Conservation (phyloP, 2,113 vertebrate genomes). For the Podilymbus podiceps region DNA sequence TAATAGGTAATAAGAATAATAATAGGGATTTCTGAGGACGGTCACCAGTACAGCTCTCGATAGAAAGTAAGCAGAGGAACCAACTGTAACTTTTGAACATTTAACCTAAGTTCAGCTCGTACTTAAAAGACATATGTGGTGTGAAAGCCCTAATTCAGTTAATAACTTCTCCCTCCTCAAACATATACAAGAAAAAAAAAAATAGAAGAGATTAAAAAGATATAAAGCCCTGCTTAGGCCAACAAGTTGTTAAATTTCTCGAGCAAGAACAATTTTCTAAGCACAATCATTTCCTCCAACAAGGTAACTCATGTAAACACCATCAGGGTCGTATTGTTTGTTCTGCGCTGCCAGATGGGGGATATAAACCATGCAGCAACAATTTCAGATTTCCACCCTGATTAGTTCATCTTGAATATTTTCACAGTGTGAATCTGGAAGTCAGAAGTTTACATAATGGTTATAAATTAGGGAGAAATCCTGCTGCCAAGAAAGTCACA, state of each 20-base stretch:
- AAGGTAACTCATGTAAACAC: conserved; percentile 63
- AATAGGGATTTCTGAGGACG: background rate
- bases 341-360: conserved; percentile 53
- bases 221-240: conserved; percentile 3
- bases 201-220: background rate
- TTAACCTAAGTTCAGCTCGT: background rate
- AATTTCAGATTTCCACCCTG: conserved; percentile 65
- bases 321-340: conserved; percentile 50
- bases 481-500: conserved; percentile 52
- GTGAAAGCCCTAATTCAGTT: conserved; percentile 14
- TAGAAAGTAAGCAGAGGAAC: background rate
- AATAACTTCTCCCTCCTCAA: background rate
- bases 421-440: conserved; percentile 67
- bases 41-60: background rate
- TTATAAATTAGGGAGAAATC: conserved; percentile 58
- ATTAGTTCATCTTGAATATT: conserved; percentile 66
- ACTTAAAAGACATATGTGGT: conserved; percentile 14
- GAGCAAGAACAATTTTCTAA: conserved; percentile 30
- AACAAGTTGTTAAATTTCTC: conserved; percentile 27
- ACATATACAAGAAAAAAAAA: background rate
- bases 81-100: background rate
- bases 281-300: conserved; percentile 50
- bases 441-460: conserved; percentile 59
- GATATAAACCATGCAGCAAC: conserved; percentile 65
- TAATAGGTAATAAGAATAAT: background rate